Conservation (phyloP, 2,888 invertebrate genomes). For the Melinopterus prodromus region DNA sequence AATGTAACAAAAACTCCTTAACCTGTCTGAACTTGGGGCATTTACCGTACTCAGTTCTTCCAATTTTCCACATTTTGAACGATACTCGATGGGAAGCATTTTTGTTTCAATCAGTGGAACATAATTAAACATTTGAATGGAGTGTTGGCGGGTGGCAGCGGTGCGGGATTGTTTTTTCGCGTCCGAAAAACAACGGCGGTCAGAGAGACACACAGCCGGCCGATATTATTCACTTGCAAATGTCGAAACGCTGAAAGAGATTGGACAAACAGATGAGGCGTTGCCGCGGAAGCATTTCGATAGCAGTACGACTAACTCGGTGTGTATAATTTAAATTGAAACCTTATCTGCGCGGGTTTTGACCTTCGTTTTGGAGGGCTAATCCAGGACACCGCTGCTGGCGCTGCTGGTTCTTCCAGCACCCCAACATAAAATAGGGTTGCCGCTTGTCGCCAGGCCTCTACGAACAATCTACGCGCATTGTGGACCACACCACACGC, state of each 20-base stretch:
- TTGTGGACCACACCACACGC: neutral
- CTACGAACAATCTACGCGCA: neutral
- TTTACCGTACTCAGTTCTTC: too few species aligned
- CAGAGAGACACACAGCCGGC: neutral
- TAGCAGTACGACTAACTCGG: slow-evolving; percentile 16
- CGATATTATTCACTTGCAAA: slow-evolving; percentile 24
- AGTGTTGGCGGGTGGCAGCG: too few species aligned
- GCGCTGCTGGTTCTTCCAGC: neutral
- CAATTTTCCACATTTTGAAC: too few species aligned
- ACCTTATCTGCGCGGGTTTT: slow-evolving; percentile 53
- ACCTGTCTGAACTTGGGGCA: too few species aligned
- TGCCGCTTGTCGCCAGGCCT: neutral
- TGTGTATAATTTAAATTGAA: slow-evolving; percentile 55
- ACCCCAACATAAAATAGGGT: neutral
- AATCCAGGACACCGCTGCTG: neutral
- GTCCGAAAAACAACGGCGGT: neutral
- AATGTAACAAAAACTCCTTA: too few species aligned
- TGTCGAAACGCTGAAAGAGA: slow-evolving; percentile 21
- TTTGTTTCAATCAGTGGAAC: neutral
- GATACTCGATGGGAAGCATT: neutral
- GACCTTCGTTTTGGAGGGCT: slow-evolving; percentile 43
- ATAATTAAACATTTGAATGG: neutral
- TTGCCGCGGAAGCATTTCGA: slow-evolving; percentile 7
- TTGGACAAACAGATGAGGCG: slow-evolving; percentile 26
- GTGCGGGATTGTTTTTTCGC: neutral